These are phyloP conservation scores for Acrossocheilus wenchowensis DNA, from an alignment of 2,797 vertebrate species.

Conservation along the genomic window DNA sequence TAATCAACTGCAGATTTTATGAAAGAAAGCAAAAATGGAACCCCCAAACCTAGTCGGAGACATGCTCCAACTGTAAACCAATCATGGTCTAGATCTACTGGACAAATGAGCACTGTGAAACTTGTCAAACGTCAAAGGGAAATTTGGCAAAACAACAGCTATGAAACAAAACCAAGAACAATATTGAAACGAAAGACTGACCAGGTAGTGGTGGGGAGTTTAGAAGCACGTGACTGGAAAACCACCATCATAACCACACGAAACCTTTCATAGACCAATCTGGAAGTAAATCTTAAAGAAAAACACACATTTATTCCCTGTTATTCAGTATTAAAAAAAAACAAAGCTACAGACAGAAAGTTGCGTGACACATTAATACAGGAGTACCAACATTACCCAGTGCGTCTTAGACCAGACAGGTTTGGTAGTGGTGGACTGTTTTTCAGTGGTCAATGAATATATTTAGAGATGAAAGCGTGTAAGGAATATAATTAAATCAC, in stretches of 20 bases:
- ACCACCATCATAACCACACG: not conserved
- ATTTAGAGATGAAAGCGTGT: not conserved
- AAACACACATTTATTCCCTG: too few species aligned
- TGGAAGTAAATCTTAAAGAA: not conserved
- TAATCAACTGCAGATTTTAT: not conserved
- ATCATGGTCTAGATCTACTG: not conserved
- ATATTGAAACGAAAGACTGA: not conserved
- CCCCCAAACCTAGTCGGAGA: not conserved
- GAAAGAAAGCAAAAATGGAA: not conserved
- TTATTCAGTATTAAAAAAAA: not conserved
- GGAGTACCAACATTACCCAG: not conserved
- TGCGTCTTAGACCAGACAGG: not conserved
- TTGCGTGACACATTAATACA: too few species aligned
- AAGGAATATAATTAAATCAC: not conserved
- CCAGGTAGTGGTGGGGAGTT: not conserved
- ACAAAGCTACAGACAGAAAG: not conserved
- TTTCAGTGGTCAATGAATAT: not conserved
- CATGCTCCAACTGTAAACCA: not conserved
- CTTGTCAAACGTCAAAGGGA: not conserved
- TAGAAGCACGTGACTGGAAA: not conserved
- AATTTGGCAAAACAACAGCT: not conserved
- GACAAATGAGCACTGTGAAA: not conserved
- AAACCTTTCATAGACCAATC: not conserved
- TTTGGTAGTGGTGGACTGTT: not conserved
- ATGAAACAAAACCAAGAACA: not conserved